These are phyloP conservation scores for Rapana venosa DNA, from an alignment of 2,888 invertebrate genomes.

Conservation along the genomic window DNA sequence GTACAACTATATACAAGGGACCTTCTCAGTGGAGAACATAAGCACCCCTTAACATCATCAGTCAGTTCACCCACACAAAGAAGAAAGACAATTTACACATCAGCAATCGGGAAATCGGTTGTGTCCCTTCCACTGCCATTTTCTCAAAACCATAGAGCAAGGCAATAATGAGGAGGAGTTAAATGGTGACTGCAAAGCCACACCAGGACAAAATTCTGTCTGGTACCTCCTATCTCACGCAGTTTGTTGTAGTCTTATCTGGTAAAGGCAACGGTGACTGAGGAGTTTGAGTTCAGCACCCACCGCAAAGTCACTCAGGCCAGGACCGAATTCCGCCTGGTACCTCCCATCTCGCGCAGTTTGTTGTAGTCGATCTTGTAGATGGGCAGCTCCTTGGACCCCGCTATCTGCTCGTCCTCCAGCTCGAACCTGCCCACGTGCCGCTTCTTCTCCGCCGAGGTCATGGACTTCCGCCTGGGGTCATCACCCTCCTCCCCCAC, in stretches of 20 bases:
- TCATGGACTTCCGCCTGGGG: neutral
- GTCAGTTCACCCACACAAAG: too few species aligned
- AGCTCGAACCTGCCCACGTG: slow-evolving; percentile 28
- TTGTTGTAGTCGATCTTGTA: slow-evolving; percentile 36
- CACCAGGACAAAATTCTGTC: slow-evolving; percentile 20
- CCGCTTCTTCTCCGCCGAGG: neutral
- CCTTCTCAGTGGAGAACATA: too few species aligned
- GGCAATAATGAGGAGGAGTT: neutral
- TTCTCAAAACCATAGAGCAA: neutral
- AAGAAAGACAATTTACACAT: neutral
- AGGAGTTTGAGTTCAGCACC: neutral
- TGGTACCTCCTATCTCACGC: slow-evolving; percentile 25
- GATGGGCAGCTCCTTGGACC: slow-evolving; percentile 18
- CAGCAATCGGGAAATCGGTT: neutral
- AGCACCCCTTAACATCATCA: too few species aligned
- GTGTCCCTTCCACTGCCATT: neutral
- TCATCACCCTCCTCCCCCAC: neutral
- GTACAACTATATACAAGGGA: too few species aligned
- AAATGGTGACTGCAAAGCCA: neutral
- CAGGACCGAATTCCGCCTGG: slow-evolving; percentile 40
- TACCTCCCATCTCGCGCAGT: slow-evolving; percentile 36
- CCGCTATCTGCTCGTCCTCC: slow-evolving; percentile 5
- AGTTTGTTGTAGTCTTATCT: neutral
- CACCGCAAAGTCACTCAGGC: neutral
- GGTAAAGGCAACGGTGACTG: too few species aligned